phyloP scores from a whole-genome alignment of 2,888 invertebrate species.

The Chorisops tibialis region DNA sequence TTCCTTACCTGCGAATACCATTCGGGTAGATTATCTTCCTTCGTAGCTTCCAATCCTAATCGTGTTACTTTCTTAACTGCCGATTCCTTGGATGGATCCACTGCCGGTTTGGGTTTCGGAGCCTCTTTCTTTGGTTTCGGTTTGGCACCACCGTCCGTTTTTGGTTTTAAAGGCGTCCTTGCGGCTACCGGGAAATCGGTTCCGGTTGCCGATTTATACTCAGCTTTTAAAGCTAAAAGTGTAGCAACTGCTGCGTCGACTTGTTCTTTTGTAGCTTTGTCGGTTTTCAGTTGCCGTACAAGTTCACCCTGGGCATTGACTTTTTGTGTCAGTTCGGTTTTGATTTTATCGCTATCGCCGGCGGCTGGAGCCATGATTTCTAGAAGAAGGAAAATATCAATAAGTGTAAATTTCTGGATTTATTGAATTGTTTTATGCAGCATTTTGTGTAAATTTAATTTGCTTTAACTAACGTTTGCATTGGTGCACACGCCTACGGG shows the following conservation, averaged over 20 bases:
- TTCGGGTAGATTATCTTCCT: constrained; percentile 88
- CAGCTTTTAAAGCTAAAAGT: constrained; percentile 59
- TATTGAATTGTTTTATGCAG: too few relatives aligned
- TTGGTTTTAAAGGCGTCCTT: constrained; percentile 40
- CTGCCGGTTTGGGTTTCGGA: constrained; percentile 22
- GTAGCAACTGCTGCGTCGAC: constrained; percentile 53
- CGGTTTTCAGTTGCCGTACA: constrained; percentile 57
- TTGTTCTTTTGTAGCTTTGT: constrained; percentile 53
- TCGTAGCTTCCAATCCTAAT: constrained; percentile 88
- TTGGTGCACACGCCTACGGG: too few relatives aligned
- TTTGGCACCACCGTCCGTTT: constrained; percentile 42
- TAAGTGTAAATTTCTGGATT: too few relatives aligned
- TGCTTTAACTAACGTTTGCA: too few relatives aligned
- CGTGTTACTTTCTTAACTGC: constrained; percentile 74
- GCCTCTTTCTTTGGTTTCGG: constrained; percentile 40
- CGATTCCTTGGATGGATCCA: constrained; percentile 49
- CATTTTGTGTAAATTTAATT: too few relatives aligned
- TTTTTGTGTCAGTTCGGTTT: constrained; percentile 48
- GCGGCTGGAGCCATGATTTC: neutral
- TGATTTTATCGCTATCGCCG: constrained; percentile 37
- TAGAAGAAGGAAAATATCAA: too few relatives aligned
- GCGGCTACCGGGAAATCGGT: constrained; percentile 53
- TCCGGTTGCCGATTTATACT: constrained; percentile 59
- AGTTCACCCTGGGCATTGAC: constrained; percentile 61
- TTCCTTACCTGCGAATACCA: constrained; percentile 87